Percentiles rank a stretch among this genome's conserved stretches.
Evolutionary conservation across 1,140 invertebrate genomes (phyloP).

Genomic region (Scaptomyza hsui): DNA sequence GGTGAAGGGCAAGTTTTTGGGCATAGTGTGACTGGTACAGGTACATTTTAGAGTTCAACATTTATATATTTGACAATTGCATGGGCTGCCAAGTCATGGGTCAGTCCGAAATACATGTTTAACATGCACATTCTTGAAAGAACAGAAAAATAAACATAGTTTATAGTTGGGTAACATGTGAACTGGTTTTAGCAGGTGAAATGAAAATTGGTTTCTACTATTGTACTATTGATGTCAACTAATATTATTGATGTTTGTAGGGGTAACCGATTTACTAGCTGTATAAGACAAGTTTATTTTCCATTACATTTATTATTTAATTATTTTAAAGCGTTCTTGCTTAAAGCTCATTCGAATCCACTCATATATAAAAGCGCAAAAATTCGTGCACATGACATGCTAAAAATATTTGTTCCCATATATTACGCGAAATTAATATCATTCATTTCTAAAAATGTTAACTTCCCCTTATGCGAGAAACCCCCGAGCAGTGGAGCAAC

Average conservation of each 20-base stretch:
- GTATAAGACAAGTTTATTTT: no score
- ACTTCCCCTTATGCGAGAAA: background rate
- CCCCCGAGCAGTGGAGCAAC: conserved; percentile 4
- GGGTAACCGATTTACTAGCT: no score
- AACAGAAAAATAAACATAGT: no score
- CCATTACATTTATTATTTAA: no score
- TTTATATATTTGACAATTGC: conserved; percentile 40
- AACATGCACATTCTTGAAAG: conserved; percentile 46
- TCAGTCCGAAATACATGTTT: conserved; percentile 18
- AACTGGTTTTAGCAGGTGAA: conserved; percentile 4
- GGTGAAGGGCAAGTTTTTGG: conserved; percentile 55
- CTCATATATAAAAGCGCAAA: conserved; percentile 14
- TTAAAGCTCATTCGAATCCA: no score
- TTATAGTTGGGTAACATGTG: conserved; percentile 5
- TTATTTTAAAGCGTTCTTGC: no score
- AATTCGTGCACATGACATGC: conserved; percentile 18
- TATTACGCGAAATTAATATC: conserved; percentile 57
- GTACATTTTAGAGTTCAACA: conserved; percentile 1
- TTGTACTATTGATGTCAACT: no score
- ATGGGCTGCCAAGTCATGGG: conserved; percentile 5
- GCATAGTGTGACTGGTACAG: background rate
- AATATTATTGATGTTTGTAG: no score
- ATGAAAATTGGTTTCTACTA: no score
- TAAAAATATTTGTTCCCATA: conserved; percentile 17
- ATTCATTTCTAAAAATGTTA: conserved; percentile 47